Percentiles rank a stretch among this genome's conserved stretches.
Conservation (phyloP, 2,113 vertebrate species). For the Apistogramma diplotaenia region DNA sequence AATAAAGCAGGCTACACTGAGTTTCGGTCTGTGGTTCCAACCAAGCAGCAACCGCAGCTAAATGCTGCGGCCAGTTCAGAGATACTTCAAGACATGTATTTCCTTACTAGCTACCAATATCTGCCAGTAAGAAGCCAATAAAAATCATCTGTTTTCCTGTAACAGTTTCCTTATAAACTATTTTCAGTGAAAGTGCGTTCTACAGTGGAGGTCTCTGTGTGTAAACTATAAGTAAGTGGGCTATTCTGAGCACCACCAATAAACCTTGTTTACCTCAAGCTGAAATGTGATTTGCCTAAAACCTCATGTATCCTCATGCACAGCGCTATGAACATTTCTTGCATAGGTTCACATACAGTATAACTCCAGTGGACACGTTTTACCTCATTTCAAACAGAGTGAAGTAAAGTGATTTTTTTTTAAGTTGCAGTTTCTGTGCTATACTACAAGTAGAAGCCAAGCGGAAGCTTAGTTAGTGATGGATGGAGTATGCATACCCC, state of each 20-base stretch:
- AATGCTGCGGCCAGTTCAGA: not conserved
- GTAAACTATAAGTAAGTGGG: not conserved
- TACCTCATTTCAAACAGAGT: not conserved
- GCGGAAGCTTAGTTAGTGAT: too few relatives aligned
- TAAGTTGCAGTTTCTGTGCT: too few relatives aligned
- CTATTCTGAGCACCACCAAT: not conserved
- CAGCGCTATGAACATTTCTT: not conserved
- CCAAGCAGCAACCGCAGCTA: not conserved
- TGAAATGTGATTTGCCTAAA: too few relatives aligned
- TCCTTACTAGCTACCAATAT: not conserved
- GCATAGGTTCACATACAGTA: not conserved
- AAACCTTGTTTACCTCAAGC: not conserved
- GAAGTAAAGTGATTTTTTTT: too few relatives aligned
- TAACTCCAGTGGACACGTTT: not conserved
- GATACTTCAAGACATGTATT: conserved; percentile 1
- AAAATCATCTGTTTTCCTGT: not conserved
- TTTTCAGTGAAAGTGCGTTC: not conserved
- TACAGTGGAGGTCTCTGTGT: not conserved
- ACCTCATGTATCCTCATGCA: not conserved
- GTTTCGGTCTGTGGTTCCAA: conserved; percentile 17
- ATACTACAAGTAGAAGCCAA: too few relatives aligned
- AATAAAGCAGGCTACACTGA: not conserved
- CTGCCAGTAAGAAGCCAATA: not conserved
- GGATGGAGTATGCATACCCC: too few relatives aligned
- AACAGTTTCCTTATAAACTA: not conserved